These are phyloP conservation scores for Nineta flava DNA, from an alignment of 2,888 invertebrate genomes.

Conservation along the genomic window DNA sequence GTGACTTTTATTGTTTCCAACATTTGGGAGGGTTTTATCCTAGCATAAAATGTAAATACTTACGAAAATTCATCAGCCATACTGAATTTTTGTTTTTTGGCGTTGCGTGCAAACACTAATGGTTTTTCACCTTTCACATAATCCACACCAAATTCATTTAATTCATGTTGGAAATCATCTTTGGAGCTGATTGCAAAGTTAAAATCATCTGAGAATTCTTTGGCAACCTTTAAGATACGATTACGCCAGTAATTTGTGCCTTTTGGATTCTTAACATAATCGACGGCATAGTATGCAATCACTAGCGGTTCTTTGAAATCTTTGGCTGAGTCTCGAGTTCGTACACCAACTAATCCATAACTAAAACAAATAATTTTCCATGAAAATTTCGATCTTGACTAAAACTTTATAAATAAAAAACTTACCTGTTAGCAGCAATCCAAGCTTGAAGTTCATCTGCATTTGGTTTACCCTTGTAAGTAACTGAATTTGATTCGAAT, in stretches of 20 bases:
- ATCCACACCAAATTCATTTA: conserved; percentile 86
- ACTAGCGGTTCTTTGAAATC: conserved; percentile 84
- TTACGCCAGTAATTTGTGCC: conserved; percentile 99
- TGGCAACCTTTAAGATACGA: conserved; percentile 78
- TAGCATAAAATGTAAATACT: conserved; percentile 17
- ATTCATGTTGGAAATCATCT: conserved; percentile 86
- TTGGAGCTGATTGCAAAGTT: conserved; percentile 85
- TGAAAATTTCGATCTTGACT: not conserved
- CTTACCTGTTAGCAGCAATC: conserved; percentile 76
- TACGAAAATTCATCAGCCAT: conserved; percentile 84
- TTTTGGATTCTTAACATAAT: conserved; percentile 92
- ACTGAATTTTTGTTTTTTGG: conserved; percentile 74
- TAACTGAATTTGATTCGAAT: conserved; percentile 68
- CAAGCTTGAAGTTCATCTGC: conserved; percentile 60
- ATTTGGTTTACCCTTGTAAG: conserved; percentile 56
- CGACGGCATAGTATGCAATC: conserved; percentile 84
- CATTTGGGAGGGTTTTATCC: no score
- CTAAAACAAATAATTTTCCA: conserved; percentile 29
- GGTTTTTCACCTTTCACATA: conserved; percentile 81
- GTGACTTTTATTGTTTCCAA: no score
- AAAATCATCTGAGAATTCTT: conserved; percentile 46
- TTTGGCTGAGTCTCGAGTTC: conserved; percentile 65
- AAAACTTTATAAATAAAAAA: conserved; percentile 19
- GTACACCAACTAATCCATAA: conserved; percentile 83
- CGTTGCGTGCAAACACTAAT: conserved; percentile 67